Percentiles rank a stretch among this genome's conserved stretches.
Evolutionary conservation across 1,140 invertebrate genomes (phyloP).

Genomic region (Intoshia linei): DNA sequence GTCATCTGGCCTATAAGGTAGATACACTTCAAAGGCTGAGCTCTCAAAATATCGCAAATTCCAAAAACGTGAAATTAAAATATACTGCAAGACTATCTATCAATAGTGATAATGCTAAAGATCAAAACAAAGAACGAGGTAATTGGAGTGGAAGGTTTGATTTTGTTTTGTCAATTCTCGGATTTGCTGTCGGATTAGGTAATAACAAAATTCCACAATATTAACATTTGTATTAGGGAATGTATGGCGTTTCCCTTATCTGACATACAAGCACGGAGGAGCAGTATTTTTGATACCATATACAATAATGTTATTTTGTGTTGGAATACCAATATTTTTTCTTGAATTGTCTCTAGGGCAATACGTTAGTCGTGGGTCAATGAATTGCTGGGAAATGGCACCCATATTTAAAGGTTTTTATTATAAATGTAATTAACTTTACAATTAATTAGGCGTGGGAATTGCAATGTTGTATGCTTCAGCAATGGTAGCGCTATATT

Average conservation of each 20-base stretch:
- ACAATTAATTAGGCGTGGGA: slow-evolving; percentile 34
- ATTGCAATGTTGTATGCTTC: slow-evolving; percentile 33
- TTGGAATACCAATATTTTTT: slow-evolving; percentile 38
- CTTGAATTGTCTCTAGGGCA: slow-evolving; percentile 43
- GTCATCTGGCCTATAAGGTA: too few species aligned
- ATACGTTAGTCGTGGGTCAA: slow-evolving; percentile 37
- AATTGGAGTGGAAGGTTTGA: slow-evolving; percentile 24
- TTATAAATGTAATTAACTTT: background rate
- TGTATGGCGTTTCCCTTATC: slow-evolving; percentile 62
- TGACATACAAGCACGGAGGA: slow-evolving; percentile 62
- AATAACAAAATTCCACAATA: background rate
- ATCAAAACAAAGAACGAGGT: slow-evolving; percentile 23
- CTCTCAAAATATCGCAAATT: too few species aligned
- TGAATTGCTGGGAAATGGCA: slow-evolving; percentile 41
- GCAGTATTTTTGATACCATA: slow-evolving; percentile 38
- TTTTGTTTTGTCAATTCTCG: slow-evolving; percentile 20
- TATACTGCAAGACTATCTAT: too few species aligned
- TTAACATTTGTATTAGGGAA: too few species aligned
- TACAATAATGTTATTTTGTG: slow-evolving; percentile 27
- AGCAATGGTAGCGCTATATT: slow-evolving; percentile 22
- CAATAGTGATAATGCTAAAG: too few species aligned
- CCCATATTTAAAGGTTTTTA: slow-evolving; percentile 38
- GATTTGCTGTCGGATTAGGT: slow-evolving; percentile 13
- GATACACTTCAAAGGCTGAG: too few species aligned
- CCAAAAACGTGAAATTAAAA: too few species aligned